Base-by-base conservation (phyloP, 2,888 invertebrate species). In the Caenorhabditis wallacei region DNA sequence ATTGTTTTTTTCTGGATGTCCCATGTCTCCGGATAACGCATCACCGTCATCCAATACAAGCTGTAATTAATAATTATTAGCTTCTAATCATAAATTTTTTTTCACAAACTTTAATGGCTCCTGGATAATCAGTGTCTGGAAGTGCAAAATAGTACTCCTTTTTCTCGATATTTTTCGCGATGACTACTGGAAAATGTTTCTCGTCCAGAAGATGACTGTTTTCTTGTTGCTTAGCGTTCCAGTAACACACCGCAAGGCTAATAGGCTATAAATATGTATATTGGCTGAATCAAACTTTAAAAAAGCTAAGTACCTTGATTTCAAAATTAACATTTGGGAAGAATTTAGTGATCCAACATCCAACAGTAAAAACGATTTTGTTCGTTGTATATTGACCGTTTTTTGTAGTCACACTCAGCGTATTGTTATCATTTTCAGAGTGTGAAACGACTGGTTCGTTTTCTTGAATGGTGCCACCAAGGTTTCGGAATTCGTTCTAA, bases 281-380 rank as follows among this genome's bases (percentile, higher is more conserved):
- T 48, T 48, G 7, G 2, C 46, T 48, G 46, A 48, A 8, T 8
- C 8, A 18, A 24, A 13, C 16, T 2, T 16, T 0, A n/a, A 16
- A 16, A 13, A 18, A 57, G 20, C n/a, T 40, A 13, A 18, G 40
- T 18, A 87, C 88, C 59, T 85, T 63, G 2, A 85, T 84, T 54
- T 85, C 69, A 46, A 88, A 83, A 8, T 81, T 75, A 1, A 88
- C 69, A 11, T 83, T 68, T 2, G 87, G 87, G 24, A 90, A 46
- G 2, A 91, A 66, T 48, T 85, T 81, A 8, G 80, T 82, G 16
- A 91, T 82, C 91, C 91, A 91, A 1, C 85, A 85, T 16, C 91
- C 91, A 1, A 87, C 86, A 10, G 91, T 88, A 54, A 91, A 85
- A 30, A 91, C 85, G 2, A 88, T 46, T 37, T 84, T 86, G 20